Evolutionary conservation across 2,113 vertebrate species (phyloP), one percentile per base, ranked within the genome.

Genomic region (Struthio camelus): DNA sequence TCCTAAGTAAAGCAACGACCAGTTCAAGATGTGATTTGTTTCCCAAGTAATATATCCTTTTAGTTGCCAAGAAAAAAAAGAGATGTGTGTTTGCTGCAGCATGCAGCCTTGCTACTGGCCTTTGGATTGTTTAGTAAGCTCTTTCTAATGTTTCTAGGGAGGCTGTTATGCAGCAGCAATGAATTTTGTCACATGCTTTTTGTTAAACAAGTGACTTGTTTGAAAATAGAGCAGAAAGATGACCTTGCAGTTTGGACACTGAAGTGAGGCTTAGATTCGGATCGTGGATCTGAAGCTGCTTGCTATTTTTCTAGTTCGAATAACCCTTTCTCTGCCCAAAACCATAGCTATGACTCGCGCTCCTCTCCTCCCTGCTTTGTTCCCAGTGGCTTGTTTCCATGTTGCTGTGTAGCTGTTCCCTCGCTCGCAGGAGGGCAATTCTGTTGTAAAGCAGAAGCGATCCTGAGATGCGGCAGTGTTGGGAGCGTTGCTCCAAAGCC

Each of bases 151-250:
- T 82, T 94, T 77, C 65, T 62, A 40, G 59, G 80, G 46, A 84
- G 77, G 67, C 69, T 75, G 30, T 78, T 84, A 59, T 0, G 3
- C 77, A 84, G 69, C 67, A 89, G 61, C 73, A 65, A 34, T 89
- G 6, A 53, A 53, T 91, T 85, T 72, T 15, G 38, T 95, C 61
- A 61, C 19, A 27, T 91, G 80, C 32, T 85, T 69, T 78, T 78
- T 65, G 46, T 82, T 94, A 65, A 92, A 67, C 65, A 64, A 76
- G 56, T 65, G n/a, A 71, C 58, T 54, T 65, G 54, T 54, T 93
- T 67, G 81, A 79, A 87, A 94, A 69, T 38, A 72, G 77, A 92
- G 56, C 61, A 80, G 51, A 50, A 89, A 72, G 69, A 65, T 87
- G 87, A 85, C 78, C 62, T 80, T 80, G 66, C 2, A 9, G 78